Evolutionary conservation across 1,140 invertebrate genomes (phyloP).

Genomic region (Luehdorfia chinensis): DNA sequence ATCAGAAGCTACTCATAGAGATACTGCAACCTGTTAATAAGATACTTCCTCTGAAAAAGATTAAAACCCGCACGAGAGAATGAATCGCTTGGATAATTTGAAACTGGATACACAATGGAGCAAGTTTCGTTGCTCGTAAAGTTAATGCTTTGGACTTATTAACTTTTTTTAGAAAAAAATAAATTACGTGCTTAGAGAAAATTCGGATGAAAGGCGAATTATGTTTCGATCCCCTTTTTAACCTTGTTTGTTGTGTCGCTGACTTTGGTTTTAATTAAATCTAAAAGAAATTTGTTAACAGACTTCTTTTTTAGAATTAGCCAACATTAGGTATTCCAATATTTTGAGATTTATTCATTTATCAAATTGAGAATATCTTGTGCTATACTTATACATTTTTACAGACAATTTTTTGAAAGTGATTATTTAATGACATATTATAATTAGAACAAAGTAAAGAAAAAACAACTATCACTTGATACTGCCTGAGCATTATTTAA

Average conservation of each 20-base stretch:
- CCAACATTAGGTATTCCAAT: too few species aligned
- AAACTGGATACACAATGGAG: constrained; percentile 29
- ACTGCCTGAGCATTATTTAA: too few species aligned
- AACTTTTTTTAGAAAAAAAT: constrained; percentile 14
- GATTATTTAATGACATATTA: too few species aligned
- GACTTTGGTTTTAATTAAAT: too few species aligned
- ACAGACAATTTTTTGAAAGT: too few species aligned
- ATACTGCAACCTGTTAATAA: constrained; percentile 54
- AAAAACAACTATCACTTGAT: too few species aligned
- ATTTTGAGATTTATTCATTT: too few species aligned
- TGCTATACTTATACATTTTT: too few species aligned
- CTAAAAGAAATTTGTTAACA: too few species aligned
- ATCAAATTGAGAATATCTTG: too few species aligned
- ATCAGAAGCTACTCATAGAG: constrained; percentile 37
- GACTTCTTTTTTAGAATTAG: too few species aligned
- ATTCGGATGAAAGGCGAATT: constrained; percentile 6
- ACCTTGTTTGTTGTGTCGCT: constrained; percentile 6
- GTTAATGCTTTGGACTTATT: constrained; percentile 16
- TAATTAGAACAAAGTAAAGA: too few species aligned
- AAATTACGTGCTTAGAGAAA: constrained; percentile 6
- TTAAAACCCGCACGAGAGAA: constrained; percentile 31
- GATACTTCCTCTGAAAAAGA: constrained; percentile 47
- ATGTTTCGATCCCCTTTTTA: constrained; percentile 15
- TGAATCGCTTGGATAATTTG: constrained; percentile 32
- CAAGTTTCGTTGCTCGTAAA: constrained; percentile 20